Conservation (phyloP, 2,888 invertebrate genomes). For the Ophioninae sp. region DNA sequence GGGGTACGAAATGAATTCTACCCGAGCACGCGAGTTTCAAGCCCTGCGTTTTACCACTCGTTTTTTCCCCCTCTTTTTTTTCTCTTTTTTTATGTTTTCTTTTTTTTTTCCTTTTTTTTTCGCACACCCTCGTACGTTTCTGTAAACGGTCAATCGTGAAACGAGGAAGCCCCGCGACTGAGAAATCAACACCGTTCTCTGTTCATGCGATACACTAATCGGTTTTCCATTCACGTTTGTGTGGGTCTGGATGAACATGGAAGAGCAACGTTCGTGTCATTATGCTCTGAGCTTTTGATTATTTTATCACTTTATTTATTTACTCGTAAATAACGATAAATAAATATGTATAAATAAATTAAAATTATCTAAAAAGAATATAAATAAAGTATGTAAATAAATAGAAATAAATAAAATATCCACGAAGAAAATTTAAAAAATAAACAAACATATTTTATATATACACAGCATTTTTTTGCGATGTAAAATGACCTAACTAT, state of each 20-base stretch:
- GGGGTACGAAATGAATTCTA: constrained; percentile 36
- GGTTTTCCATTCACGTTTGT: not conserved
- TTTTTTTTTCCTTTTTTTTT: not conserved
- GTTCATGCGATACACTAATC: constrained; percentile 26
- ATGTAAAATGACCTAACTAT: too few species aligned
- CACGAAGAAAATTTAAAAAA: too few species aligned
- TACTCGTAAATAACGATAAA: too few species aligned
- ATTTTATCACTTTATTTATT: not conserved
- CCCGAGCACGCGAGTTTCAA: constrained; percentile 40
- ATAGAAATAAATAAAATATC: too few species aligned
- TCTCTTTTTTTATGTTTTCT: not conserved
- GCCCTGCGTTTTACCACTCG: not conserved
- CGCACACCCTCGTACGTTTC: not conserved
- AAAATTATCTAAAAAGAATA: too few species aligned
- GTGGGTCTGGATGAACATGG: not conserved
- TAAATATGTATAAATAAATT: too few species aligned
- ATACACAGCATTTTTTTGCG: too few species aligned
- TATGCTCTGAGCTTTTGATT: not conserved
- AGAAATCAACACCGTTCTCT: constrained; percentile 55
- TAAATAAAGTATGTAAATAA: too few species aligned
- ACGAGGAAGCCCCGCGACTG: constrained; percentile 52
- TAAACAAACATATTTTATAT: too few species aligned
- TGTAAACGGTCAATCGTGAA: constrained; percentile 33
- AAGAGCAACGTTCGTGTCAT: not conserved
- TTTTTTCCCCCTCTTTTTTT: not conserved